These are phyloP conservation scores for Semaprochilodus insignis DNA, from an alignment of 2,797 vertebrate species.

Conservation along the genomic window DNA sequence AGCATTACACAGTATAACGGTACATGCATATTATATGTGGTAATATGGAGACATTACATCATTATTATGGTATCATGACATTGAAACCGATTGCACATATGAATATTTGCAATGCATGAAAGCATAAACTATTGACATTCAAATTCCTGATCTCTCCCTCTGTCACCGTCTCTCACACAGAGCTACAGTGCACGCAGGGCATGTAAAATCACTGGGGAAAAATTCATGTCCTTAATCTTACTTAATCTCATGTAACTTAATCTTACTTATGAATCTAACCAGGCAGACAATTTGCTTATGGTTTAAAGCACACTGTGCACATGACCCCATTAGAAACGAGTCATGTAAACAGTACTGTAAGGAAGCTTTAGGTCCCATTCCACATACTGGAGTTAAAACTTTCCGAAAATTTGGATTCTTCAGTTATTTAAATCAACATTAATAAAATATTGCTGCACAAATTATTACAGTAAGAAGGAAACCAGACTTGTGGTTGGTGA, in stretches of 20 bases:
- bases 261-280: not conserved
- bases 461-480: too few relatives aligned
- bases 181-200: not conserved
- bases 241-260: conserved; percentile 11
- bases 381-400: not conserved
- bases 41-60: not conserved
- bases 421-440: too few relatives aligned
- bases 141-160: too few relatives aligned
- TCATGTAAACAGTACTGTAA: not conserved
- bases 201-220: not conserved
- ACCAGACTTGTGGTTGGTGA: too few relatives aligned
- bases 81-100: not conserved
- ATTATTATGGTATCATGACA: not conserved
- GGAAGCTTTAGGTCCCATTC: not conserved
- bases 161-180: too few relatives aligned
- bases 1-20: not conserved
- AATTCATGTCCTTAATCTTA: not conserved
- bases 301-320: not conserved
- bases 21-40: too few relatives aligned
- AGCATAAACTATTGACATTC: too few relatives aligned
- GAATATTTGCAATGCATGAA: not conserved
- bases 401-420: too few relatives aligned
- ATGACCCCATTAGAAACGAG: not conserved
- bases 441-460: too few relatives aligned
- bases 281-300: not conserved